Evolutionary conservation across 2,113 vertebrate species (phyloP).

Genomic region (Ceyx margarethae): DNA sequence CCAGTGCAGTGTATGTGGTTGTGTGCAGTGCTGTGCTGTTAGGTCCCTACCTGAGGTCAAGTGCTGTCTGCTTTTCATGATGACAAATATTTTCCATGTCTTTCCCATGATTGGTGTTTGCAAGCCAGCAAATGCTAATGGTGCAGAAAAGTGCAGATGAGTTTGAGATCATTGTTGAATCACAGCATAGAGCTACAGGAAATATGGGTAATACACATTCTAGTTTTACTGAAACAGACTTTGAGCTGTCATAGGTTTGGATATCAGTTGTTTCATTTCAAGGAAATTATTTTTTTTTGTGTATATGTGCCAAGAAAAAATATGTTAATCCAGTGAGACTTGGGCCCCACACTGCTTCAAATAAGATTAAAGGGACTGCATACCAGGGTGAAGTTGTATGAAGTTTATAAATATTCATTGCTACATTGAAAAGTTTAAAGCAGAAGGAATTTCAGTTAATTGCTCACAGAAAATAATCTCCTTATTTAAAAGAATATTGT

Average conservation of each 20-base stretch:
- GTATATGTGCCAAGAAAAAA: background rate
- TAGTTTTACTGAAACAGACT: background rate
- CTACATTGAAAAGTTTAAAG: constrained; percentile 64
- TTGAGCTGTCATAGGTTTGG: constrained; percentile 34
- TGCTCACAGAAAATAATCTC: constrained; percentile 57
- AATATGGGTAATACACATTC: background rate
- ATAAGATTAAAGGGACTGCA: constrained; percentile 67
- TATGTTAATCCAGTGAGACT: constrained; percentile 59
- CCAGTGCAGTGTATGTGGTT: no score
- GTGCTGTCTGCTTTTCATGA: background rate
- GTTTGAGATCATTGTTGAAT: constrained; percentile 16
- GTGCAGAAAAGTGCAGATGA: background rate
- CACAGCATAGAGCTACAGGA: background rate
- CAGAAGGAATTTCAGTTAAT: constrained; percentile 62
- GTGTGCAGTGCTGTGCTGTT: background rate
- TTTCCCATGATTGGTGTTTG: background rate
- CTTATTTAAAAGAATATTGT: constrained; percentile 59
- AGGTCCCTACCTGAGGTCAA: background rate
- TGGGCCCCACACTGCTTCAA: constrained; percentile 48
- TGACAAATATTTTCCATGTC: background rate
- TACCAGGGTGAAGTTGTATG: constrained; percentile 52
- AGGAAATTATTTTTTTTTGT: constrained; percentile 1
- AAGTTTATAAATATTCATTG: constrained; percentile 67
- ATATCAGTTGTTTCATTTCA: constrained; percentile 54
- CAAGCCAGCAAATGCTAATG: constrained; percentile 26